Conservation (phyloP, 2,797 vertebrate genomes). For the Poeciliopsis gracilis region DNA sequence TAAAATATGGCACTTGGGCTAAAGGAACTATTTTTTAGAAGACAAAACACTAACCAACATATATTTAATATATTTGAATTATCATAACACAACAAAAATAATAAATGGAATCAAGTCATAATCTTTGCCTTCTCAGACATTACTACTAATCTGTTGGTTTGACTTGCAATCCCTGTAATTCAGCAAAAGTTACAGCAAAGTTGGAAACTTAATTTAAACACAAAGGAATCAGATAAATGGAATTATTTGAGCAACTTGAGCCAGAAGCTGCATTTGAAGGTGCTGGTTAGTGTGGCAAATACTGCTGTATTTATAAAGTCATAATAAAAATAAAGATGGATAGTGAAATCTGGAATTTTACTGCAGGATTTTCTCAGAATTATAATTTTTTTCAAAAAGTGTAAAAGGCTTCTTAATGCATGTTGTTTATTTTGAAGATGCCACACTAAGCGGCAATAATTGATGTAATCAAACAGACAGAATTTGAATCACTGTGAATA, state of each 20-base stretch:
- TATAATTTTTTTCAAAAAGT: neutral
- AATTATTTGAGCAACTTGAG: neutral
- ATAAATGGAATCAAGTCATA: neutral
- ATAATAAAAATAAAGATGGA: neutral
- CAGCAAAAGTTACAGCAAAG: neutral
- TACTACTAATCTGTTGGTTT: neutral
- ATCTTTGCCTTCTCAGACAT: neutral
- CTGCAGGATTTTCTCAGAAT: neutral
- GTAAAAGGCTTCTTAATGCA: neutral
- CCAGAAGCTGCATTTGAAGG: neutral
- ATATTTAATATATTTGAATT: neutral
- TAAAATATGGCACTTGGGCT: constrained; percentile 21
- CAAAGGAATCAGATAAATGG: neutral
- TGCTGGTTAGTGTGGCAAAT: too few species aligned
- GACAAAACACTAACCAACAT: neutral
- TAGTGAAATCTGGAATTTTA: neutral
- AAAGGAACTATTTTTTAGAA: neutral
- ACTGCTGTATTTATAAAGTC: too few species aligned
- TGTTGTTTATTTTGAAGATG: neutral
- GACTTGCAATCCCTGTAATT: neutral
- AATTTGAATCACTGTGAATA: neutral
- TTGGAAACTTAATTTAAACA: neutral
- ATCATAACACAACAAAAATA: neutral
- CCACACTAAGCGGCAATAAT: neutral
- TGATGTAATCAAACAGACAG: neutral